phyloP scores from a whole-genome alignment of 2,797 vertebrate species.

The Furcifer pardalis region DNA sequence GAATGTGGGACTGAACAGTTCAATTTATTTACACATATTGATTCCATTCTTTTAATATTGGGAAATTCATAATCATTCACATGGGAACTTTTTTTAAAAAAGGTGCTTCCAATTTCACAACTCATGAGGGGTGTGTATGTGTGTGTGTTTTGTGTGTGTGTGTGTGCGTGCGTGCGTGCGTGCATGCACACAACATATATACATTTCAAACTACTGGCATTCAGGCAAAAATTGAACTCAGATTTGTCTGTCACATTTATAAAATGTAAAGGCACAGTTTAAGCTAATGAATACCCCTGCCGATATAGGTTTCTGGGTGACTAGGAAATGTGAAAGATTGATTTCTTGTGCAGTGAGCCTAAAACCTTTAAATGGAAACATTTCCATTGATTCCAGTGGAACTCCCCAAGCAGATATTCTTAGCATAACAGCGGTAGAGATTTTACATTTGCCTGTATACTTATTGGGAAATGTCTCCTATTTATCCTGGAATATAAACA shows the following conservation, averaged over 20 bases:
- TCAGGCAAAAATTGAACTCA: neutral
- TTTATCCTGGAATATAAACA: neutral
- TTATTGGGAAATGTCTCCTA: neutral
- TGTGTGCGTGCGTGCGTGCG: too few relatives aligned
- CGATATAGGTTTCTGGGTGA: constrained; percentile 9
- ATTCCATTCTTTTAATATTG: constrained; percentile 15
- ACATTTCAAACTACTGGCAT: constrained; percentile 21
- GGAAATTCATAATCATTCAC: neutral
- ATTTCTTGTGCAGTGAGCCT: constrained; percentile 1
- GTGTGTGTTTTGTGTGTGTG: too few relatives aligned
- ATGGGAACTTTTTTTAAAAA: neutral
- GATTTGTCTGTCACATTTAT: neutral
- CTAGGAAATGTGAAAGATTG: constrained; percentile 1
- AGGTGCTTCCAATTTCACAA: neutral
- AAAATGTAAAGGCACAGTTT: neutral
- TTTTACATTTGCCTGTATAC: constrained; percentile 1
- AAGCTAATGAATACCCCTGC: neutral
- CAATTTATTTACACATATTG: constrained; percentile 24
- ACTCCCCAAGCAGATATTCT: constrained; percentile 1
- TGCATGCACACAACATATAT: too few relatives aligned
- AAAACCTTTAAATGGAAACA: constrained; percentile 5
- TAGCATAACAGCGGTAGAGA: neutral
- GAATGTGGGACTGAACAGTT: constrained; percentile 10
- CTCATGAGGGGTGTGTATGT: neutral
- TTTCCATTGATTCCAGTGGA: neutral